These are phyloP conservation scores for Apostichopus leukothele DNA, from an alignment of 53 echinoderm and acorn worm genomes.

Conservation along the genomic window DNA sequence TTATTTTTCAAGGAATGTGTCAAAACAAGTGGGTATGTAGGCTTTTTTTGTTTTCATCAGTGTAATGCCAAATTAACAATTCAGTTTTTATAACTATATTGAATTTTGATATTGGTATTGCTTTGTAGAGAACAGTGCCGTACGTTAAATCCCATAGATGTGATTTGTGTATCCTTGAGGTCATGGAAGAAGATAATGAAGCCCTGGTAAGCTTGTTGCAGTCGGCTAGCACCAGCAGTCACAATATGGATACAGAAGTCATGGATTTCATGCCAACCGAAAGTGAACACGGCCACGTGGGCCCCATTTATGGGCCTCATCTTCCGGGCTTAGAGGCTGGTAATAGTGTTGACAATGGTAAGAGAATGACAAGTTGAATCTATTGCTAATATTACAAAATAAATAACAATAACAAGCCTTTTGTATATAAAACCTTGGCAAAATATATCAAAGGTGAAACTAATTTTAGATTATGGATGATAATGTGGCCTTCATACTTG, in stretches of 20 bases:
- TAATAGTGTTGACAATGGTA: constrained; percentile 53
- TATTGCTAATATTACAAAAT: too few species aligned
- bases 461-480: not conserved
- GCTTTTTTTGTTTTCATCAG: too few species aligned
- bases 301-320: constrained; percentile 75
- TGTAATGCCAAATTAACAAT: too few species aligned
- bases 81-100: too few species aligned
- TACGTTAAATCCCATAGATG: not conserved
- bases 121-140: too few species aligned
- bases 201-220: constrained; percentile 26
- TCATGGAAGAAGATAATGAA: constrained; percentile 25
- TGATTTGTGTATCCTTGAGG: not conserved
- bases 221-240: constrained; percentile 41
- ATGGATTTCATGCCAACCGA: constrained; percentile 59
- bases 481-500: not conserved
- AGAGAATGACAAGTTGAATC: not conserved
- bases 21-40: too few species aligned
- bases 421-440: too few species aligned
- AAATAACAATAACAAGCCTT: too few species aligned
- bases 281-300: constrained; percentile 35
- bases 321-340: constrained; percentile 81
- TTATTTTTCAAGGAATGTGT: too few species aligned
- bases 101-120: too few species aligned
- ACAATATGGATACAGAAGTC: constrained; percentile 62
- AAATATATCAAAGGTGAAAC: not conserved